These are phyloP conservation scores for Xestia rhomboidea DNA, from an alignment of 2,888 invertebrate genomes.

Conservation along the genomic window DNA sequence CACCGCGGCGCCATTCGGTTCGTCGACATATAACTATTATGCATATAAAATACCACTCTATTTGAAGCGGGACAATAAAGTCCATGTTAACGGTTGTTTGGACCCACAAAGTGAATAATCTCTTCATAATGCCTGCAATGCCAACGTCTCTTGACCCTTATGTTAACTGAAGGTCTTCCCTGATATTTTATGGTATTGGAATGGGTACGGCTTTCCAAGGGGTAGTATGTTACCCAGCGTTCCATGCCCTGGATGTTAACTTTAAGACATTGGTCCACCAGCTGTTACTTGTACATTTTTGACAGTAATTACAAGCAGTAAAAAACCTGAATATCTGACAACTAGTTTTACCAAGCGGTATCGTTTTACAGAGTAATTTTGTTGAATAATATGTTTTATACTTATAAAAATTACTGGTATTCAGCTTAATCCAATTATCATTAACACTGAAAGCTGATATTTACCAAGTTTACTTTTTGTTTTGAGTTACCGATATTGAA, in stretches of 20 bases:
- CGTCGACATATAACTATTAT: too few relatives aligned
- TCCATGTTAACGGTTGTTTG: neutral
- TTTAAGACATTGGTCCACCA: neutral
- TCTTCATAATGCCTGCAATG: neutral
- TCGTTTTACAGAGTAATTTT: neutral
- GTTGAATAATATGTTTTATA: neutral
- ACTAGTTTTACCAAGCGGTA: neutral
- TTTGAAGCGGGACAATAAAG: neutral
- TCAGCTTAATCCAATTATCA: neutral
- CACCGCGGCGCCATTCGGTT: too few relatives aligned
- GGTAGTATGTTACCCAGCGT: neutral
- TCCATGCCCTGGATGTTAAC: neutral
- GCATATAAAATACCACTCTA: neutral
- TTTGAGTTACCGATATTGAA: too few relatives aligned
- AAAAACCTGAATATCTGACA: neutral
- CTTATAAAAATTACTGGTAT: too few relatives aligned
- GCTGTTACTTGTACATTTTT: neutral
- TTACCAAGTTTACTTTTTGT: too few relatives aligned
- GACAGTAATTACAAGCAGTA: neutral
- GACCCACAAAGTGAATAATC: neutral
- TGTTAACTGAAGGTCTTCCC: neutral
- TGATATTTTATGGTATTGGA: neutral
- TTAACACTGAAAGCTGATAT: too few relatives aligned
- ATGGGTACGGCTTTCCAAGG: neutral
- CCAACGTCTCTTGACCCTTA: neutral